Evolutionary conservation across 2,888 invertebrate genomes (phyloP).

Genomic region (Cantharis rufa): DNA sequence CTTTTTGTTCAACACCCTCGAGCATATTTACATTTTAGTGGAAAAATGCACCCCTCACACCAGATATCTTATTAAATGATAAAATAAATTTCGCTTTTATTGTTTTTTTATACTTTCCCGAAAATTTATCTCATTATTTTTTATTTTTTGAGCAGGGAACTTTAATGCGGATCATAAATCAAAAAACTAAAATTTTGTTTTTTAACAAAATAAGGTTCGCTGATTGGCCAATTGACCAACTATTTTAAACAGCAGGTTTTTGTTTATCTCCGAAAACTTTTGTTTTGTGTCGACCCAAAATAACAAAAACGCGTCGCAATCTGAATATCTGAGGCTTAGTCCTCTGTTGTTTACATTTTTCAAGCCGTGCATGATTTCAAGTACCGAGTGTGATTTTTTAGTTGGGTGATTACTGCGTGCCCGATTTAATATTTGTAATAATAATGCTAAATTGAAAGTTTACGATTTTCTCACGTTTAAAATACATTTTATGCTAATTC

Average conservation of each 20-base stretch:
- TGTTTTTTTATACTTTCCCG: neutral
- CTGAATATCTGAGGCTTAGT: neutral
- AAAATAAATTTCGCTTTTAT: neutral
- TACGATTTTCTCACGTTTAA: neutral
- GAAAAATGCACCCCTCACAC: neutral
- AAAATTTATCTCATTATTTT: neutral
- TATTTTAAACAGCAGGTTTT: too few relatives aligned
- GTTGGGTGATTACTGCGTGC: neutral
- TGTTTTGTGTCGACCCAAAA: too few relatives aligned
- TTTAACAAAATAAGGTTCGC: too few relatives aligned
- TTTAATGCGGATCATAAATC: neutral
- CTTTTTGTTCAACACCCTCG: neutral
- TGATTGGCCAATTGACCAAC: too few relatives aligned
- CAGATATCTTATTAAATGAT: neutral
- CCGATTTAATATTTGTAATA: neutral
- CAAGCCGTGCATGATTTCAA: neutral
- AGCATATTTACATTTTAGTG: neutral
- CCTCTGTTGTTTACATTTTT: neutral
- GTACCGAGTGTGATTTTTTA: neutral
- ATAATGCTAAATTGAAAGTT: neutral
- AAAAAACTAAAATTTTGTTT: too few relatives aligned
- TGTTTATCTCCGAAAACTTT: too few relatives aligned
- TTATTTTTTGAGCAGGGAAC: neutral
- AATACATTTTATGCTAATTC: slow-evolving; percentile 19
- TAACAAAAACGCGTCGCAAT: neutral